phyloP scores from a whole-genome alignment of 37 sponge, comb jelly and placozoan genomes.

The Cliona cf. orientalis region DNA sequence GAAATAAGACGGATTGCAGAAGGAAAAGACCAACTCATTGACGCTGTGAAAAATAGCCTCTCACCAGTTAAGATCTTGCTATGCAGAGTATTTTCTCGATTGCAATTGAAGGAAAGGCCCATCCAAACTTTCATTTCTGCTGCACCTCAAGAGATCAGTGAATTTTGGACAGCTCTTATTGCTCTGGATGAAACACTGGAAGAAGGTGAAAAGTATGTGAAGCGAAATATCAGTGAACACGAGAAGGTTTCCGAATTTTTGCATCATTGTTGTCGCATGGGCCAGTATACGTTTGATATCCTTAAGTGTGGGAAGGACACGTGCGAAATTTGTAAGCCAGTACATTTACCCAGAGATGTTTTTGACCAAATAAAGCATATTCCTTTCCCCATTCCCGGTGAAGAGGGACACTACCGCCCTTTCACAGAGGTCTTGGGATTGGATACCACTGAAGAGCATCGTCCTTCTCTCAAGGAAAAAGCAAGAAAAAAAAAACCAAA shows the following conservation, averaged over 20 bases:
- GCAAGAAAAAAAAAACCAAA: too few relatives aligned
- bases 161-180: conserved; percentile 6
- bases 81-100: not conserved
- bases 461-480: too few relatives aligned
- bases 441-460: too few relatives aligned
- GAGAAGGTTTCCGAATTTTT: not conserved
- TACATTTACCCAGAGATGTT: conserved; percentile 2
- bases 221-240: not conserved
- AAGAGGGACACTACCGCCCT: conserved; percentile 54
- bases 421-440: too few relatives aligned
- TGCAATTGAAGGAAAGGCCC: conserved; percentile 36
- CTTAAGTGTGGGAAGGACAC: conserved; percentile 34
- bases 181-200: not conserved
- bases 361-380: conserved; percentile 3
- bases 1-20: conserved; percentile 8
- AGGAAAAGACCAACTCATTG: not conserved
- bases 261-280: conserved; percentile 24
- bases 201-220: too few relatives aligned
- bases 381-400: conserved; percentile 33
- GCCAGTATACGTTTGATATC: conserved; percentile 55
- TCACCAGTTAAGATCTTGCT: conserved; percentile 4
- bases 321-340: conserved; percentile 44
- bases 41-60: not conserved
- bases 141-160: not conserved
- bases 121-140: conserved; percentile 18